Evolutionary conservation across 2,113 vertebrate species (phyloP), one percentile per base, ranked within the genome.

Genomic region (Vidua chalybeata): DNA sequence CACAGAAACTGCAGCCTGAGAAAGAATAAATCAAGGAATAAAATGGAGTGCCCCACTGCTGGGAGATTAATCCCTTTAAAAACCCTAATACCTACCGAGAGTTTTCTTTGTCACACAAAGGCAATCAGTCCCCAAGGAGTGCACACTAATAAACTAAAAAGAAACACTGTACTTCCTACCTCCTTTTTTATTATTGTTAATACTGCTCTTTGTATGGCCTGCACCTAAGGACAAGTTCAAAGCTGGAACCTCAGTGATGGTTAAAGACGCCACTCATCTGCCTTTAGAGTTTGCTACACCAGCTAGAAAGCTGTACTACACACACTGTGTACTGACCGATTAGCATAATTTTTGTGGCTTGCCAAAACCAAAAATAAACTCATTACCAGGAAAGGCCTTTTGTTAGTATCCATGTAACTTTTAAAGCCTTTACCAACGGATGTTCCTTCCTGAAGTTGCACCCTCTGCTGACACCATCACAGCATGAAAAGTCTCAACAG

Each of bases 151-250:
- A 49, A 45, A 31, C 20, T 24, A 67, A 12, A 77, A 75, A 89
- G 8, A 82, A 75, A 79, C 18, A 51, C 7, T 0, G 0, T 9
- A n/a, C 49, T 45, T 22, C 22, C 15, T 14, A 22, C 6, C 7
- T 14, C 7, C 17, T 6, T 15, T 58, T 43, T 14, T 10, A 73
- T 43, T 59, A 10, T 31, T 67, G 51, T 73, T n/a, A 75, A 24
- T 67, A 19, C 15, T 68, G 12, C 3, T 72, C 9, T 84, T 90
- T 61, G 30, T 19, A 56, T 10, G 16, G 35, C 13, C 74, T 64
- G 37, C 45, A 75, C 37, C 26, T 43, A 52, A 87, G 27, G 48
- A 33, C 13, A 45, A 90, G 62, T 19, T 52, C 22, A 68, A 94
- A 82, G 39, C 0, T 64, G 49, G 52, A 95, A 49, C 27, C 28